Evolutionary conservation across 2,888 invertebrate species (phyloP), one percentile per base, ranked within the genome.

Genomic region (Therioaphis trifolii): DNA sequence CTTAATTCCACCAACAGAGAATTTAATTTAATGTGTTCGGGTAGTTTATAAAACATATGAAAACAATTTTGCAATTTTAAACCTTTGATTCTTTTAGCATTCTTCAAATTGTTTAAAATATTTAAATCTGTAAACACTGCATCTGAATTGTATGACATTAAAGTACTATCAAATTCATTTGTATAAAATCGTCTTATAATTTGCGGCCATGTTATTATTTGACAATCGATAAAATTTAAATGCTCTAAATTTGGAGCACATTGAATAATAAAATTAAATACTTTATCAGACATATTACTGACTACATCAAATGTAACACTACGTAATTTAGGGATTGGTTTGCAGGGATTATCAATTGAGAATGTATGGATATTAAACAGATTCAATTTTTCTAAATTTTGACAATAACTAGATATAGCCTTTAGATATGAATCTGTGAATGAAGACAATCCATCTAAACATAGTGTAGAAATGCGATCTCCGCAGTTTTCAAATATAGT

Each of bases 81-180:
- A 2, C 11, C n/a, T 7, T 61, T 43, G 43, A 76, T 24, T 18
- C 15, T 9, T 18, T 61, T 27, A 27, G 11, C 12, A 43, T 43
- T 66, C 7, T 29, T 24, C 15, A 77, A 66, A 77, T 66, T n/a
- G 11, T 66, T 15, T n/a, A 66, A 7, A 29, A 77, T 29, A 66
- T 49, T 77, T 29, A 3, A 18, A 46, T 2, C 7, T 1, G 69
- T 35, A 24, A 69, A 69, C 21, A 69, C 18, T n/a, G 43, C 24
- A 68, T 68, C 40, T 24, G 68, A 68, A 68, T 68, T 40, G 15
- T 40, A 27, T 11, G 46, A 0, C n/a, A 1, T 18, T 2, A 14
- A n/a, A n/a, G n/a, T 27, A 15, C 27, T 35, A 40, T 68, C 35
- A 3, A n/a, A n/a, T n/a, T n/a, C n/a, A n/a, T n/a, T n/a, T n/a